Evolutionary conservation across 2,888 invertebrate species (phyloP).

Genomic region (Ethmia dodecea): DNA sequence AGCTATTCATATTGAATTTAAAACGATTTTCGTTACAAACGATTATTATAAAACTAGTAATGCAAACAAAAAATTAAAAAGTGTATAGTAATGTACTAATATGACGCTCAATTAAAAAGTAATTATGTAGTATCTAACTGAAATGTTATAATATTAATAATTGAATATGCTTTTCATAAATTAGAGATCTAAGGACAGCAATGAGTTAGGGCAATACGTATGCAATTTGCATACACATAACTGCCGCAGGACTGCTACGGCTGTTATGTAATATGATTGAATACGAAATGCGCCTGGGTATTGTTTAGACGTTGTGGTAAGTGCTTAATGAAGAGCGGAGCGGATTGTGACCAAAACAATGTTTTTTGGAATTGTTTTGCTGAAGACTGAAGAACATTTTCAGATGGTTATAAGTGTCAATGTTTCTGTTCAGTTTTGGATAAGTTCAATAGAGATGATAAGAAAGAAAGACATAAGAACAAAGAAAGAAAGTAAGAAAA

Average conservation of each 20-base stretch:
- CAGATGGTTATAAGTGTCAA: background rate
- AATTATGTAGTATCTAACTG: background rate
- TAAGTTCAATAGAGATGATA: no score
- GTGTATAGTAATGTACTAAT: background rate
- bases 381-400: background rate
- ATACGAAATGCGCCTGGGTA: conserved; percentile 22
- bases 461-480: no score
- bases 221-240: conserved; percentile 47
- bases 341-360: background rate
- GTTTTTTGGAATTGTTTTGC: background rate
- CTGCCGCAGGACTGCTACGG: conserved; percentile 29
- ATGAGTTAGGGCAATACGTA: conserved; percentile 53
- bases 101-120: background rate
- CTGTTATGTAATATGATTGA: conserved; percentile 42
- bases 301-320: conserved; percentile 20
- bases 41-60: no score
- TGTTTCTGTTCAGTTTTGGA: no score
- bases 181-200: no score
- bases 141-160: no score
- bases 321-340: background rate
- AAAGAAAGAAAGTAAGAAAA: no score
- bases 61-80: no score
- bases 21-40: no score
- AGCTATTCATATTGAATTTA: no score
- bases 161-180: no score